Evolutionary conservation across 2,797 vertebrate species (phyloP).

Genomic region (Knipowitschia caucasica): DNA sequence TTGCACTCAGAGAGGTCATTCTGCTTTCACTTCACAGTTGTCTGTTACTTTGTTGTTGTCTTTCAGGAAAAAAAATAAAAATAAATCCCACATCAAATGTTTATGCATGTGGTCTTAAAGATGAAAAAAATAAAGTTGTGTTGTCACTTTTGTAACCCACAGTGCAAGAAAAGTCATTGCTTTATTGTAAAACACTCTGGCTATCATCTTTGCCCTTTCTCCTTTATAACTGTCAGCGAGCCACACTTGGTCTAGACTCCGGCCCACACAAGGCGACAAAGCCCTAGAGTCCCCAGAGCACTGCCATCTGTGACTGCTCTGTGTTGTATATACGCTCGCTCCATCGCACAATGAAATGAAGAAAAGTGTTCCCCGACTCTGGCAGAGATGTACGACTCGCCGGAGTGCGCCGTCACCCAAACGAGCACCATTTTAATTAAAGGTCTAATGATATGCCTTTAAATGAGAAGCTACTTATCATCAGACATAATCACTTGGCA

Average conservation of each 20-base stretch:
- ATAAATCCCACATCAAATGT: no score
- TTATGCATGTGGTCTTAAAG: no score
- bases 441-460: slow-evolving; percentile 69
- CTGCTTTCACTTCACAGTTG: no score
- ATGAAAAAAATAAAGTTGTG: no score
- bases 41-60: no score
- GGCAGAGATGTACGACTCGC: slow-evolving; percentile 14
- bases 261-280: slow-evolving; percentile 72
- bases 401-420: slow-evolving; percentile 49
- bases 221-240: slow-evolving; percentile 48
- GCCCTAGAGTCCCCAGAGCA: slow-evolving; percentile 41
- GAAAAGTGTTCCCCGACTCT: slow-evolving; percentile 52
- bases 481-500: slow-evolving; percentile 64
- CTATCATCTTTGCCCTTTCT: slow-evolving; percentile 19
- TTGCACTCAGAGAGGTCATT: no score
- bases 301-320: slow-evolving; percentile 56
- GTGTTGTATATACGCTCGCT: slow-evolving; percentile 28
- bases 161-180: no score
- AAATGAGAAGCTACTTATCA: slow-evolving; percentile 67
- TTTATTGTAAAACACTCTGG: background rate
- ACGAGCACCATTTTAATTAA: slow-evolving; percentile 70
- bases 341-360: slow-evolving; percentile 42
- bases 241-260: slow-evolving; percentile 67
- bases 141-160: no score
- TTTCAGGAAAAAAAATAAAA: no score